Conservation (phyloP, 2,797 vertebrate genomes). For the Podarcis lilfordi region DNA sequence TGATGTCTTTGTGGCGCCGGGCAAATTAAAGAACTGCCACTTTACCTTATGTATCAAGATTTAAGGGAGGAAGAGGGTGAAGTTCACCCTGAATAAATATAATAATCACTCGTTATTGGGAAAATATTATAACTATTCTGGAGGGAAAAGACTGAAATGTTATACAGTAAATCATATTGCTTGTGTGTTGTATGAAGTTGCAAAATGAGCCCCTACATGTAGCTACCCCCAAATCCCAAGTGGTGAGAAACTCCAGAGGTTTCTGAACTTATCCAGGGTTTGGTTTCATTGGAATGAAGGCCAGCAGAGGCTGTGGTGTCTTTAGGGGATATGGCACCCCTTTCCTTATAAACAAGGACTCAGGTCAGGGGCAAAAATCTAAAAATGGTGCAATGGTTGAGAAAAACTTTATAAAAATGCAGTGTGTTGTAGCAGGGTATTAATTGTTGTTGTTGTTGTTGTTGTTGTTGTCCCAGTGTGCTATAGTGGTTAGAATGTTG, state of each 20-base stretch:
- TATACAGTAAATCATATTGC: neutral
- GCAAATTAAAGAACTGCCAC: neutral
- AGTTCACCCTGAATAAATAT: neutral
- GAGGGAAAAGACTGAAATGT: neutral
- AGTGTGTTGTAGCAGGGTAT: neutral
- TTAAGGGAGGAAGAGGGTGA: neutral
- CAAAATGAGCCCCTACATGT: neutral
- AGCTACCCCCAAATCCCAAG: too few species aligned
- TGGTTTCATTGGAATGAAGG: too few species aligned
- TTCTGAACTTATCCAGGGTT: too few species aligned
- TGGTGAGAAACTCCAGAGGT: too few species aligned
- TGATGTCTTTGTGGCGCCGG: neutral
- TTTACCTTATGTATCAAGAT: too few species aligned
- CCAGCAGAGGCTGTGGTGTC: too few species aligned
- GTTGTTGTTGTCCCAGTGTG: too few species aligned
- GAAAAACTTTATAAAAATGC: neutral
- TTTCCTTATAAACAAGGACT: neutral
- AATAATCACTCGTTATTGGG: neutral
- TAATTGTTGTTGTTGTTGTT: too few species aligned
- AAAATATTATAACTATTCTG: neutral
- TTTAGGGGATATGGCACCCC: too few species aligned
- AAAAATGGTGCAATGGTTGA: neutral
- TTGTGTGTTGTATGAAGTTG: neutral
- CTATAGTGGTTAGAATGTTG: too few species aligned
- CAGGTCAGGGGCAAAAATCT: fast-evolving